Evolutionary conservation across 2,113 vertebrate species (phyloP).

Genomic region (Chionis minor): DNA sequence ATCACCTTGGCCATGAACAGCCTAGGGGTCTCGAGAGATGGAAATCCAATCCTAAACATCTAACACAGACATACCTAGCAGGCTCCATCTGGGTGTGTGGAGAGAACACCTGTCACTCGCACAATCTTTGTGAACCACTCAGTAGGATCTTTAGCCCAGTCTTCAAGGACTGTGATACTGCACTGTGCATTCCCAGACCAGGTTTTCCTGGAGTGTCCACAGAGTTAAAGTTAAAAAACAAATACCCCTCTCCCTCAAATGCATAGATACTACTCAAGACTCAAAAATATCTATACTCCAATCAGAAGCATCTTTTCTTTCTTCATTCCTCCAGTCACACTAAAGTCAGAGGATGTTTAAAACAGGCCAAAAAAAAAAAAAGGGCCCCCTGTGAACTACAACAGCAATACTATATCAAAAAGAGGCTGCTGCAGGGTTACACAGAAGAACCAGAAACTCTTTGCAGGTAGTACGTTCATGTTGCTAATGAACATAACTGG

Average conservation of each 20-base stretch:
- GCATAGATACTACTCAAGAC: not conserved
- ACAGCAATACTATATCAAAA: not conserved
- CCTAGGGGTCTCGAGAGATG: not conserved
- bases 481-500: not conserved
- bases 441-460: not conserved
- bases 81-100: not conserved
- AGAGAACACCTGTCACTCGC: not conserved
- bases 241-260: not conserved
- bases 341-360: not conserved
- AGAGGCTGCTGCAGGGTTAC: not conserved
- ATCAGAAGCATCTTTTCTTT: not conserved
- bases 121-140: not conserved
- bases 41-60: not conserved
- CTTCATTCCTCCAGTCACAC: not conserved
- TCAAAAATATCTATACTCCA: not conserved
- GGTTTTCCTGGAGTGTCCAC: not conserved
- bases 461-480: not conserved
- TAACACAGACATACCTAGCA: not conserved
- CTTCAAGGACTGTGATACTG: not conserved
- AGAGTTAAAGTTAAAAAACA: not conserved
- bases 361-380: not conserved
- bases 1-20: not conserved
- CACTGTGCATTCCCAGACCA: not conserved
- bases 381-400: not conserved
- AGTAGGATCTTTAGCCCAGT: not conserved